Base-by-base conservation (phyloP, 2,888 invertebrate species). In the Ptilodon capucinus region DNA sequence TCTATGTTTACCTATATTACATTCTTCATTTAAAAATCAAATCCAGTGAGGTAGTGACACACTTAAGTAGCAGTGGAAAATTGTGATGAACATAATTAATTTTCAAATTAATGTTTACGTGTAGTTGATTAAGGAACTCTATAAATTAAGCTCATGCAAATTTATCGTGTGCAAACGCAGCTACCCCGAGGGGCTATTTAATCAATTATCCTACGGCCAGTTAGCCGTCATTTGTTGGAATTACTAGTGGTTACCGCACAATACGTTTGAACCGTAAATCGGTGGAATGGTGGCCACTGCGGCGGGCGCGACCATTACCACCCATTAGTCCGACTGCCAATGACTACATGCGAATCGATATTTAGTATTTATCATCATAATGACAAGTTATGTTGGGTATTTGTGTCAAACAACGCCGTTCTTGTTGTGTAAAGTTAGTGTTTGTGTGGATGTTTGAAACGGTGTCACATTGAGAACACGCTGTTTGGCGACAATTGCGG, bases 301-400 rank as follows among this genome's bases (percentile, higher is more conserved):
- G 42, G 52, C 34, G 19, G 3, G 6, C 18, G 4, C 9, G 17
- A 65, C 64, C 54, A 65, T 71, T n/a, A 67, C 69, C 61, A 57
- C 67, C 68, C 65, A 79, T 79, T 78, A 75, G 69, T 43, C 28
- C 49, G 54, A 57, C 64, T 65, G 64, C 69, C 65, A 76, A 73
- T 76, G 72, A 68, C 63, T 74, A 66, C 64, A 61, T 79, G 74
- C 74, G 68, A 74, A 72, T 76, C 68, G 64, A 76, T 72, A 72
- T 65, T 74, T 60, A 64, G 57, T 74, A 74, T 77, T 76, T 79
- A 79, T 71, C 55, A 69, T 66, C 70, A 59, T 79, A 81, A 81
- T 76, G 71, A 78, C 59, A 68, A 83, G 74, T 81, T 80, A 82
- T 81, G 71, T 59, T 23, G 46, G 61, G 66, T 74, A 74, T 77